A percentile compares a stretch with the other conserved stretches of the same genome.
Conservation (phyloP, 2,113 vertebrate genomes). For the Odontesthes bonariensis region DNA sequence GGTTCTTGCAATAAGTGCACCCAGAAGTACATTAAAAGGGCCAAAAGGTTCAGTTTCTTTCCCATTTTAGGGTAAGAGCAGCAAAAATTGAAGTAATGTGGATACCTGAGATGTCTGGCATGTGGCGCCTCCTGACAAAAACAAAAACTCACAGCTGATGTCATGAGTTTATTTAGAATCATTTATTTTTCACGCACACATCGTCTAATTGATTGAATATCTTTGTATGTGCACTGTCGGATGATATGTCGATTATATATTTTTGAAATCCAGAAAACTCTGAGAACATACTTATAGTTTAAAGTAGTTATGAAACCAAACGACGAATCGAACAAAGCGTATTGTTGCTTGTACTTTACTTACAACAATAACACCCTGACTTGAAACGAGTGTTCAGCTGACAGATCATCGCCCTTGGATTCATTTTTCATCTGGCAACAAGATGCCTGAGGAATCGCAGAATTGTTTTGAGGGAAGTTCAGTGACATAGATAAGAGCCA, state of each 20-base stretch:
- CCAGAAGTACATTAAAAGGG: conserved; percentile 27
- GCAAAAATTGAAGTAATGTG: background rate
- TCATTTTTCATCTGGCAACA: conserved; percentile 68
- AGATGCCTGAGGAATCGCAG: conserved; percentile 59
- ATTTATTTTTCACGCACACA: background rate
- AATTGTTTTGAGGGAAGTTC: conserved; percentile 55
- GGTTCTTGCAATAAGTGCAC: conserved; percentile 37
- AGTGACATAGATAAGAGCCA: conserved; percentile 59
- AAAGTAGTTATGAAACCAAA: background rate
- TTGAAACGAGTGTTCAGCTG: conserved; percentile 40
- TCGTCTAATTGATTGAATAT: background rate
- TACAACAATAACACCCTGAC: conserved; percentile 7
- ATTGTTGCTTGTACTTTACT: background rate
- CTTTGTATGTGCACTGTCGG: background rate
- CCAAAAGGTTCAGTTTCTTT: conserved; percentile 26
- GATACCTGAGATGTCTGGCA: background rate
- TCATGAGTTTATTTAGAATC: background rate
- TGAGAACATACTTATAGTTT: background rate
- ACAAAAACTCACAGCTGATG: conserved; percentile 6
- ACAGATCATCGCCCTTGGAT: conserved; percentile 41
- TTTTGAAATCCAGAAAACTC: background rate
- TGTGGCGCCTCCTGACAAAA: background rate
- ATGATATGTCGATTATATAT: background rate
- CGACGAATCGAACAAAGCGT: background rate
- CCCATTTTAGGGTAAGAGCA: background rate